Base-by-base conservation (phyloP, 2,113 vertebrate species). In the Arizona elegans region DNA sequence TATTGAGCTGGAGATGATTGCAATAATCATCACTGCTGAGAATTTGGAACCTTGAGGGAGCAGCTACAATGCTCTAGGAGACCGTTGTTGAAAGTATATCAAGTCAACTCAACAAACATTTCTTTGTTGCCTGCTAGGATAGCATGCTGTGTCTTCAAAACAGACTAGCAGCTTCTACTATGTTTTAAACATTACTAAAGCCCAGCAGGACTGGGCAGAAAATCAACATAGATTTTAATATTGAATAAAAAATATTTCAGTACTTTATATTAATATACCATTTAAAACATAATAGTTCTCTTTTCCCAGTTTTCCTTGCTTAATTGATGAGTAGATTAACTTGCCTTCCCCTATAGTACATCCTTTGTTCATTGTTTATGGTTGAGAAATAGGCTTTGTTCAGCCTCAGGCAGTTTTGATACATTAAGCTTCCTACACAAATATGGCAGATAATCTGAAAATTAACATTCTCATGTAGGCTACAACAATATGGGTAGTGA, bases 181-280 rank as follows among this genome's bases (percentile, higher is more conserved):
- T 90, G 50, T 23, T 93, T 95, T 93, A 87, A 93, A 13, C 47
- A 90, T 29, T 59, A 81, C 0, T 0, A 91, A 88, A 59, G 70
- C 33, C 33, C 86, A 92, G 53, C 85, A 90, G 87, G 65, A 52
- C 1, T 91, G 93, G 92, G 54, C 54, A 94, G 90, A 29, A 96
- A 94, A 86, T 92, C 87, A 81, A 95, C 70, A 62, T 89, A 26
- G 8, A 92, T 96, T 96, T 96, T 94, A 94, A 92, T 87, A 17
- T 92, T 90, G 91, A 86, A 93, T 81, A 7, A 86, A 90, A 90
- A 89, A 89, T 43, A 29, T 58, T 92, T 95, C 92, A 92, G 86
- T 53, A 87, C 50, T 92, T 88, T 62, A 92, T 81, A 94, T 94
- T 95, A 93, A 90, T 86, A 70, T 53, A 95, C 85, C 0, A 15